Conservation (phyloP, 2,113 vertebrate species). For the Globicephala melas region DNA sequence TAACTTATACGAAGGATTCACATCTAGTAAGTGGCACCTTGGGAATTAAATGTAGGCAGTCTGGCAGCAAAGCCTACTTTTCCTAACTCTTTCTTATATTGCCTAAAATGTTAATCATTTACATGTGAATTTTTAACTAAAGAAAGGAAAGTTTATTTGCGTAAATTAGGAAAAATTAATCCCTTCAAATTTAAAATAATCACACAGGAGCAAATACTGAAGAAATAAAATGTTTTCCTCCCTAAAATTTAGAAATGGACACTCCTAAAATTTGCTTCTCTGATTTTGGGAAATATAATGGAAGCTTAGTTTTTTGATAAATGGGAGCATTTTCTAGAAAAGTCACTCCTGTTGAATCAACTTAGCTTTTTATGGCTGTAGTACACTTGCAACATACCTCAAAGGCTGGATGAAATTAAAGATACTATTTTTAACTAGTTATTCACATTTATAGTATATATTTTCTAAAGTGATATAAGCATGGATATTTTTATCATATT, state of each 20-base stretch:
- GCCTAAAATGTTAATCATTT: conserved; percentile 16
- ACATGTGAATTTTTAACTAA: background rate
- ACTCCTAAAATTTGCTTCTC: conserved; percentile 16
- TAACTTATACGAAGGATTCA: background rate
- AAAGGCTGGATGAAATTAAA: conserved; percentile 37
- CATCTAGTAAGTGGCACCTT: background rate
- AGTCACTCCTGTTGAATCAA: conserved; percentile 18
- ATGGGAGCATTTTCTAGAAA: conserved; percentile 18
- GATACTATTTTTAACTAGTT: background rate
- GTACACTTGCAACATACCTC: background rate
- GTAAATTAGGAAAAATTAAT: conserved; percentile 2
- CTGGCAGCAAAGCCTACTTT: background rate
- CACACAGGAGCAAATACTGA: background rate
- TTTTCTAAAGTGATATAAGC: conserved; percentile 20
- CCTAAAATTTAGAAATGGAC: background rate
- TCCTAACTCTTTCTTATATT: background rate
- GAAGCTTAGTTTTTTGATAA: background rate
- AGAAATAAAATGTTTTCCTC: background rate
- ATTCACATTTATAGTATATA: background rate
- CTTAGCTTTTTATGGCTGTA: conserved; percentile 17
- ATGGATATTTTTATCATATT: conserved; percentile 36
- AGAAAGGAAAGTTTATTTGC: background rate
- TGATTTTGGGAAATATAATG: background rate
- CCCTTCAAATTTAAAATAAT: conserved; percentile 13
- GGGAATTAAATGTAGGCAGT: background rate